These are phyloP conservation scores for Podotricha telesiphe DNA, from an alignment of 2,888 invertebrate genomes.

Conservation along the genomic window DNA sequence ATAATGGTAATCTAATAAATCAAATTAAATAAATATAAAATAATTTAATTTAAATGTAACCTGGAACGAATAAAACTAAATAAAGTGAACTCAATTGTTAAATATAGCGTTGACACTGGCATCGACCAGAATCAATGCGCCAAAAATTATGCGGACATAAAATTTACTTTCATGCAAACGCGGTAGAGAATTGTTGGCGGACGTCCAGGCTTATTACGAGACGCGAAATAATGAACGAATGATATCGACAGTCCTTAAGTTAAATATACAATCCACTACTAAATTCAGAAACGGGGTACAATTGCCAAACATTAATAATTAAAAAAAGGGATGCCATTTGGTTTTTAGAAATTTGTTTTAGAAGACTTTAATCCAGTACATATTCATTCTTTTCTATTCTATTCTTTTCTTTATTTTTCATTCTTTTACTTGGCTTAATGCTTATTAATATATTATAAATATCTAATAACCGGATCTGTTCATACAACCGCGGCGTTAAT, in stretches of 20 bases:
- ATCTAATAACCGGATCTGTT: too few relatives aligned
- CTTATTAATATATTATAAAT: too few relatives aligned
- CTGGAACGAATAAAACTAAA: slow-evolving; percentile 8
- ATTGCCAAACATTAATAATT: too few relatives aligned
- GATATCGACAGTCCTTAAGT: slow-evolving; percentile 38
- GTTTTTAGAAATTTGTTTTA: neutral
- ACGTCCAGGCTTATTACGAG: slow-evolving; percentile 47
- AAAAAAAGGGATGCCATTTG: too few relatives aligned
- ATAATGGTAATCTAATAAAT: neutral
- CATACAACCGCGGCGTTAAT: too few relatives aligned
- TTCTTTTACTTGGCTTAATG: too few relatives aligned
- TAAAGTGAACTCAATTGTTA: slow-evolving; percentile 28
- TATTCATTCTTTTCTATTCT: too few relatives aligned
- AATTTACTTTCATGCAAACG: slow-evolving; percentile 47
- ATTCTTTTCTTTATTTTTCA: too few relatives aligned
- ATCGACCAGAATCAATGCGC: slow-evolving; percentile 41
- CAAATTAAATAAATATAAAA: too few relatives aligned
- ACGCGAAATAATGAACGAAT: slow-evolving; percentile 38
- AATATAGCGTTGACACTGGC: slow-evolving; percentile 31
- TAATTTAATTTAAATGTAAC: too few relatives aligned
- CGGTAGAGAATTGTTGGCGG: slow-evolving; percentile 46
- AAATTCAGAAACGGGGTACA: neutral
- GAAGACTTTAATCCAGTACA: neutral
- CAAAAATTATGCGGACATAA: slow-evolving; percentile 47
- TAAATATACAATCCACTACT: neutral